These are phyloP conservation scores for Amiota minor DNA, from an alignment of 2,888 invertebrate genomes.

Conservation along the genomic window DNA sequence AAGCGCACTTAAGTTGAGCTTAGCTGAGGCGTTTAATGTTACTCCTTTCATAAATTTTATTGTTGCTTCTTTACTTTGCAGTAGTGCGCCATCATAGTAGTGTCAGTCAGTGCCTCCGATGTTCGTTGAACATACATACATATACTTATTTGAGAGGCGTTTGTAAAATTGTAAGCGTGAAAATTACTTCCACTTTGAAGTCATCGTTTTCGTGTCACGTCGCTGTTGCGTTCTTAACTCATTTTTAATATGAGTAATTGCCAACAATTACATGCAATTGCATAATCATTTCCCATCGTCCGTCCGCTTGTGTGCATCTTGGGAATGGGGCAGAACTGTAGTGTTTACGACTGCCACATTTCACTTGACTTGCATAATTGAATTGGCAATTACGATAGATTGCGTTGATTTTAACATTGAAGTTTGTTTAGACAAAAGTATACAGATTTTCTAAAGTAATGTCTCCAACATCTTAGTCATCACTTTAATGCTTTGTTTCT, in stretches of 20 bases:
- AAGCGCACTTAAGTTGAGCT: conserved; percentile 29
- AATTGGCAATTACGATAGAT: conserved; percentile 56
- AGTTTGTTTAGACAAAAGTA: no score
- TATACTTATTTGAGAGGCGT: conserved; percentile 35
- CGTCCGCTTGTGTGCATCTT: no score
- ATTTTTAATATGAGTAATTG: conserved; percentile 70
- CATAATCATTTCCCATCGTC: conserved; percentile 58
- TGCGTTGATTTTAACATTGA: no score
- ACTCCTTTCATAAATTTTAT: conserved; percentile 41
- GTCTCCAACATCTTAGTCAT: no score
- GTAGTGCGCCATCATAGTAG: background rate
- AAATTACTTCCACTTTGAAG: conserved; percentile 48
- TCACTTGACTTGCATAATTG: conserved; percentile 50
- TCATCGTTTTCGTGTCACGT: no score
- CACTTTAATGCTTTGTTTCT: no score
- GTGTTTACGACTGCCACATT: conserved; percentile 12
- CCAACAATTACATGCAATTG: conserved; percentile 72
- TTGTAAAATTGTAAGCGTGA: conserved; percentile 49
- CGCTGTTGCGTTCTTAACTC: conserved; percentile 49
- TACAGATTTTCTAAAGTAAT: no score
- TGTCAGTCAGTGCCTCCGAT: background rate
- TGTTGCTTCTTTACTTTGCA: conserved; percentile 11
- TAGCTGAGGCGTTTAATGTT: conserved; percentile 56
- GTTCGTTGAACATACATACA: conserved; percentile 30
- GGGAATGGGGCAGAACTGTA: no score